Conservation (phyloP, 1,140 invertebrate genomes). For the Papilio dardanus region DNA sequence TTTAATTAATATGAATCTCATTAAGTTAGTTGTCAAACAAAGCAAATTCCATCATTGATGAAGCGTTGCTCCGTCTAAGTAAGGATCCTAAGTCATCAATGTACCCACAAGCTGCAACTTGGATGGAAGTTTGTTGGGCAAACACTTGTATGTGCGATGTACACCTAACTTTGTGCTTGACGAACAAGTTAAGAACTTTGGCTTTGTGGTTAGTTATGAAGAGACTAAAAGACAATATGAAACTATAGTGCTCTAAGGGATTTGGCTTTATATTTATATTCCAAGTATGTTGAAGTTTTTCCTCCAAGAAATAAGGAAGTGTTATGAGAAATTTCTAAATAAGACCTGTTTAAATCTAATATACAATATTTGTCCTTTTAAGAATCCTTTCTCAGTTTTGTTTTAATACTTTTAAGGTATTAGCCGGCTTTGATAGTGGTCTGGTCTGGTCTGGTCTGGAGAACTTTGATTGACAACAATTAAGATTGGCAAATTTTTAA, state of each 20-base stretch:
- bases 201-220: slow-evolving; percentile 34
- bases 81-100: slow-evolving; percentile 32
- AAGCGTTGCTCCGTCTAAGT: slow-evolving; percentile 24
- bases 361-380: background rate
- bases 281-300: background rate
- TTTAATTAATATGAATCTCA: background rate
- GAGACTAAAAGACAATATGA: slow-evolving; percentile 34
- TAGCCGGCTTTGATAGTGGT: no score
- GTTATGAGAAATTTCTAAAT: slow-evolving; percentile 6
- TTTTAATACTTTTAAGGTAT: background rate
- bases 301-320: background rate
- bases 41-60: slow-evolving; percentile 25
- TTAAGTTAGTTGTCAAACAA: slow-evolving; percentile 9
- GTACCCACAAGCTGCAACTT: slow-evolving; percentile 29
- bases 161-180: slow-evolving; percentile 33
- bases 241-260: slow-evolving; percentile 13
- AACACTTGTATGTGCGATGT: slow-evolving; percentile 33
- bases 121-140: slow-evolving; percentile 26
- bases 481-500: no score
- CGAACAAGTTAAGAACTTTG: slow-evolving; percentile 34
- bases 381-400: background rate
- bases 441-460: no score
- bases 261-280: slow-evolving; percentile 27
- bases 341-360: background rate
- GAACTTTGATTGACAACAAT: no score